phyloP scores from a whole-genome alignment of 2,113 vertebrate genomes.

The Archilochus colubris region DNA sequence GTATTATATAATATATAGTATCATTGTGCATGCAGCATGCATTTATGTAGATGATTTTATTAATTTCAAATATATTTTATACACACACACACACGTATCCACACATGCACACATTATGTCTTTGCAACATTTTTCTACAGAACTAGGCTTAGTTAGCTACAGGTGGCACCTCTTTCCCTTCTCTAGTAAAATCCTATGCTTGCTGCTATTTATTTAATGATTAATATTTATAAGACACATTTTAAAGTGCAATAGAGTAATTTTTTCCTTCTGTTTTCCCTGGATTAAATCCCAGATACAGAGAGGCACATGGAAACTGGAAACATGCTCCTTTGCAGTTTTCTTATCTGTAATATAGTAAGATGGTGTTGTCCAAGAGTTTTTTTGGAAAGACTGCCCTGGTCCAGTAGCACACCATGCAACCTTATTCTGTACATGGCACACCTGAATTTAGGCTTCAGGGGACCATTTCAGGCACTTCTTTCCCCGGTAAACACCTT shows the following conservation, averaged over 20 bases:
- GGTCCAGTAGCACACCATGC: accelerated
- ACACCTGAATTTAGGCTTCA: not conserved
- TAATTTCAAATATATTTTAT: not conserved
- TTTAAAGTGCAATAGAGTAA: slow-evolving; percentile 3
- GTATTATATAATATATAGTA: too few relatives aligned
- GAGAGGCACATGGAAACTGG: slow-evolving; percentile 2
- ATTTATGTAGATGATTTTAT: not conserved
- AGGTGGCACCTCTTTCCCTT: slow-evolving; percentile 10
- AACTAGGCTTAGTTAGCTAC: not conserved
- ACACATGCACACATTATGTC: not conserved
- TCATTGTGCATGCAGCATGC: too few relatives aligned
- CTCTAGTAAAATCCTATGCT: slow-evolving; percentile 24
- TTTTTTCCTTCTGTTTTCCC: slow-evolving; percentile 47
- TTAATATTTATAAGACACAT: slow-evolving; percentile 63
- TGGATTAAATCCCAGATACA: slow-evolving; percentile 44
- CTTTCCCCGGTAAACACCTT: not conserved
- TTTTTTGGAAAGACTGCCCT: not conserved
- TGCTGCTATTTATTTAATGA: slow-evolving; percentile 68
- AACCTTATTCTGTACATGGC: accelerated
- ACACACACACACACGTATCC: not conserved
- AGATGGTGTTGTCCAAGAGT: not conserved
- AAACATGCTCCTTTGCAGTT: not conserved
- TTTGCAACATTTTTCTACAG: slow-evolving; percentile 42
- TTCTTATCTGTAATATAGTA: not conserved
- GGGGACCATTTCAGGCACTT: not conserved